These are phyloP conservation scores for Lasioglossum zephyrum DNA, from an alignment of 2,888 invertebrate genomes.

Conservation along the genomic window DNA sequence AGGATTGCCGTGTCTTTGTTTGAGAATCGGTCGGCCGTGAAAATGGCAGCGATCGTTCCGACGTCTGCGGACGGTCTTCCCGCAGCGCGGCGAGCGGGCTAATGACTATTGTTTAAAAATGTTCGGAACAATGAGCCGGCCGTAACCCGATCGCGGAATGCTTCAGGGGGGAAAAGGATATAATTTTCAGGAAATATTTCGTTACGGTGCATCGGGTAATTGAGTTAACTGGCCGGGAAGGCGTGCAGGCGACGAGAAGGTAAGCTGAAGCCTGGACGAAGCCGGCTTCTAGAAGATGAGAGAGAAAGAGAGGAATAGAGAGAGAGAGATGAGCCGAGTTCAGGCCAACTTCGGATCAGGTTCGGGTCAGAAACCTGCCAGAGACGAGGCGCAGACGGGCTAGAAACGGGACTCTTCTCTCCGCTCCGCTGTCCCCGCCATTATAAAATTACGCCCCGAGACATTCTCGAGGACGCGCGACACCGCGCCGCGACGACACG, in stretches of 20 bases:
- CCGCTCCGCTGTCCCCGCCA: not conserved
- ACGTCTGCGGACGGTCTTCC: not conserved
- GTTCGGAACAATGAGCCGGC: not conserved
- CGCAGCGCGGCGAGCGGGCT: not conserved
- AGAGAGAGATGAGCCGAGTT: slow-evolving; percentile 22
- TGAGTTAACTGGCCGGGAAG: slow-evolving; percentile 52
- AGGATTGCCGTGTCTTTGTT: not conserved
- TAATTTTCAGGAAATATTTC: slow-evolving; percentile 59
- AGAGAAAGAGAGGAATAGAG: not conserved
- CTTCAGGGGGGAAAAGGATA: slow-evolving; percentile 39
- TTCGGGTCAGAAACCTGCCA: slow-evolving; percentile 63
- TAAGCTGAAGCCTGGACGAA: slow-evolving; percentile 41
- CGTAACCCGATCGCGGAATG: slow-evolving; percentile 35
- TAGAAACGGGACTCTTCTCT: slow-evolving; percentile 50
- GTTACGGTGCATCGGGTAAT: slow-evolving; percentile 53
- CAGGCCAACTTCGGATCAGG: slow-evolving; percentile 55
- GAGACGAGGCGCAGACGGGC: slow-evolving; percentile 50
- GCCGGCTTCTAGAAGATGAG: slow-evolving; percentile 12
- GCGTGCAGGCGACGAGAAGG: slow-evolving; percentile 37
- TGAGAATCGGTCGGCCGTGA: slow-evolving; percentile 4
- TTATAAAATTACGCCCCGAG: slow-evolving; percentile 56
- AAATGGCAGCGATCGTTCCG: not conserved
- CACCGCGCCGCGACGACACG: not conserved
- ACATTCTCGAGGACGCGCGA: slow-evolving; percentile 25
- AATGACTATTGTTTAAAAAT: slow-evolving; percentile 7